phyloP scores from a whole-genome alignment of 2,113 vertebrate species.

The Notarius lentiginosus region DNA sequence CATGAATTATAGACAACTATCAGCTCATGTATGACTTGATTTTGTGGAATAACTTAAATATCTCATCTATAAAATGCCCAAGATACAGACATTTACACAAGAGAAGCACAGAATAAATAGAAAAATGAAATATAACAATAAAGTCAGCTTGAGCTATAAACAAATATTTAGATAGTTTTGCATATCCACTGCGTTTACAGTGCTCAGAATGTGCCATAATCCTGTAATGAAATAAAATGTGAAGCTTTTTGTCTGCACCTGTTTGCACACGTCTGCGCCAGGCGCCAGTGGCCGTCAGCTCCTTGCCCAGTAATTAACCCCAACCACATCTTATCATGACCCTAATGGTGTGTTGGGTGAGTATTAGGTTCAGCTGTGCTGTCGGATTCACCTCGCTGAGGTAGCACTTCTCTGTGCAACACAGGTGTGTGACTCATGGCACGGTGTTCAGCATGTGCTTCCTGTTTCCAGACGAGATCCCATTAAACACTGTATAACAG shows the following conservation, averaged over 20 bases:
- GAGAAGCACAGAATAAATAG: not conserved
- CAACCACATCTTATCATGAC: conserved; percentile 70
- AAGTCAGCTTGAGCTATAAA: not conserved
- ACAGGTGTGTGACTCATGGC: conserved; percentile 17
- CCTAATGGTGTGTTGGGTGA: conserved; percentile 71
- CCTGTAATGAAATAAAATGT: not conserved
- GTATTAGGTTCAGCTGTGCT: conserved; percentile 51
- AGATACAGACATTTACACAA: not conserved
- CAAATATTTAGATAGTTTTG: not conserved
- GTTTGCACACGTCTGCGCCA: conserved; percentile 61
- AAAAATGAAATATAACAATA: not conserved
- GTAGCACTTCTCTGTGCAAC: conserved; percentile 47
- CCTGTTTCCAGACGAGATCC: not conserved
- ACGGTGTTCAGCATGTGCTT: not conserved
- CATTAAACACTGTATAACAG: not conserved
- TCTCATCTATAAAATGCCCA: not conserved
- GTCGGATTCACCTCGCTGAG: conserved; percentile 49
- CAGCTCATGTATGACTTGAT: no score
- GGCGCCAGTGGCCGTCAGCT: conserved; percentile 67
- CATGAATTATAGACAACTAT: no score
- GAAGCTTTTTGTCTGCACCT: not conserved
- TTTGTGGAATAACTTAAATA: not conserved
- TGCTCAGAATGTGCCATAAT: not conserved
- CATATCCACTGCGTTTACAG: not conserved
- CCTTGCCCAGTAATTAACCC: conserved; percentile 69